phyloP scores from a whole-genome alignment of 2,797 vertebrate species.

The Bryconaethiops microstoma region DNA sequence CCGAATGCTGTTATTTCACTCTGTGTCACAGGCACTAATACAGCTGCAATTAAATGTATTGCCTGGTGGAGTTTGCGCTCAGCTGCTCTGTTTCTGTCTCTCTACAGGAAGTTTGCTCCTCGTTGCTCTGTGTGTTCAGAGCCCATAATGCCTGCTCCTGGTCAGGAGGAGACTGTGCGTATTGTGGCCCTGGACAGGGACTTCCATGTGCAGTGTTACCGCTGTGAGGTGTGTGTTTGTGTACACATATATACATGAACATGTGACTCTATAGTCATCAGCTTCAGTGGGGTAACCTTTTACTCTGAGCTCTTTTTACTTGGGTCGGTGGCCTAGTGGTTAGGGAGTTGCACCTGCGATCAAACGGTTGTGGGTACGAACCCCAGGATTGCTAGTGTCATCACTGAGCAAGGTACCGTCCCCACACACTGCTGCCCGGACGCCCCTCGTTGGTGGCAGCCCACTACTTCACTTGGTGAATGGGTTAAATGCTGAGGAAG shows the following conservation, averaged over 20 bases:
- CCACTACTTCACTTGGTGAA: no score
- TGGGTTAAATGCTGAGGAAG: no score
- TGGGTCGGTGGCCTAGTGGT: no score
- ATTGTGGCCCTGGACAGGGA: constrained; percentile 97
- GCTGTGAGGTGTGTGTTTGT: constrained; percentile 87
- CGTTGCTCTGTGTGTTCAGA: constrained; percentile 96
- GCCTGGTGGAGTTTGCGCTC: background rate
- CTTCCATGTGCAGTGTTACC: constrained; percentile 98
- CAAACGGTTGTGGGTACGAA: no score
- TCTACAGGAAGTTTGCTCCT: constrained; percentile 92
- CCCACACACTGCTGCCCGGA: no score
- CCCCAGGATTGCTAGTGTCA: no score
- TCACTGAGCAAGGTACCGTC: no score
- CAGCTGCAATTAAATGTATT: background rate
- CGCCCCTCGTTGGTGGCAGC: no score
- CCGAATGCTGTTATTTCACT: background rate
- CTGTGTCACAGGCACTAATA: no score
- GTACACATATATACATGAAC: background rate
- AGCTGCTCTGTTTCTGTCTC: constrained; percentile 26
- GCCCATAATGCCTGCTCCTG: constrained; percentile 95
- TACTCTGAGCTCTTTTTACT: no score
- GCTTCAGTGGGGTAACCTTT: no score
- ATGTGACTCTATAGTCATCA: constrained; percentile 2
- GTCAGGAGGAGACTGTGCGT: constrained; percentile 97
- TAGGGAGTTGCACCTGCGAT: no score